Base-by-base conservation (phyloP, 2,113 vertebrate genomes). In the Acrocephalus kingi region DNA sequence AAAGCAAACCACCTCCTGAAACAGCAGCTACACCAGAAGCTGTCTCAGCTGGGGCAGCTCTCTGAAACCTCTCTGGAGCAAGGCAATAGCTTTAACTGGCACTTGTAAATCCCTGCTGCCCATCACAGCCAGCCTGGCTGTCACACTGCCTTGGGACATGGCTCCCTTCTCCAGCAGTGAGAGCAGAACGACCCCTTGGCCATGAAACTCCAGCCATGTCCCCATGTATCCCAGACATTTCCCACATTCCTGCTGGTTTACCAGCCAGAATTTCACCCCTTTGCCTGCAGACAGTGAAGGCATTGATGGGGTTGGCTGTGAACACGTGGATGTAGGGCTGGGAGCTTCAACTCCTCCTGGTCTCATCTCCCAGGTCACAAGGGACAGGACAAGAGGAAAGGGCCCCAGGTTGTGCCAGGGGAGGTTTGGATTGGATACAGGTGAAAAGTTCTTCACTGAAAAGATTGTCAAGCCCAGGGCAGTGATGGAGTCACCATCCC, bases 161-260 rank as follows among this genome's bases (percentile, higher is more conserved):
- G 61, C 41, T 75, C 22, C 21, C 5, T 17, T 14, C 17, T 46
- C 46, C 59, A 48, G 35, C 46, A 33, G 12, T 1, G 31, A n/a
- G 4, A 39, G 63, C 33, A 84, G n/a, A 39, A 54, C 10, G 1
- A 37, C 1, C 1, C 28, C 35, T 15, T 21, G 37, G 23, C 54
- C 28, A 2, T 12, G 33, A 30, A 82, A n/a, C 17, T 45, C 13
- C 74, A 74, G 10, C 10, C 4, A 2, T 2, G 10, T 20, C 7
- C 30, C 33, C 1, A 0, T 2, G 13, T 4, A 1, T 46, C 58
- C 55, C 74, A 63, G 24, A 10, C 5, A 1, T 73, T 85, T 85
- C 22, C 31, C 46, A 16, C 6, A 1, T 62, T 94, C 37, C n/a
- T 74, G 69, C 13, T 28, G 8, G 3, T 61, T 66, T 18, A 19